Evolutionary conservation across 1,140 invertebrate species (phyloP).

Genomic region (Cepaea nemoralis): DNA sequence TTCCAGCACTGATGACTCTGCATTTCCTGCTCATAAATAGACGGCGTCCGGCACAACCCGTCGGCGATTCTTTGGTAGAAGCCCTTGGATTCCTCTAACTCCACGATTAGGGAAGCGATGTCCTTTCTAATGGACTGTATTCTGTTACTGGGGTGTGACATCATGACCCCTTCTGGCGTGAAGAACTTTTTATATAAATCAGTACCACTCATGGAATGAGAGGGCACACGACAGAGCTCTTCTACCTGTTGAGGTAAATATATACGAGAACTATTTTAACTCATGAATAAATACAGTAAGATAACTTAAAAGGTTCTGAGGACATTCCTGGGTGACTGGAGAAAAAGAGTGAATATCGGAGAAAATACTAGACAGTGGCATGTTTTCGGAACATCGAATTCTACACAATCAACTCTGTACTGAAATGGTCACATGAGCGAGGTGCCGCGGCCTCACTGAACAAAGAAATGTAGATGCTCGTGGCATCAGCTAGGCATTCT

Average conservation of each 20-base stretch:
- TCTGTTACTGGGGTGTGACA: not conserved
- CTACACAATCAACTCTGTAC: too few relatives aligned
- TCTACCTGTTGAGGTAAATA: not conserved
- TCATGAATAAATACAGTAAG: too few relatives aligned
- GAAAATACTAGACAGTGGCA: too few relatives aligned
- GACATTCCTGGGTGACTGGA: too few relatives aligned
- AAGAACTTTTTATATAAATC: not conserved
- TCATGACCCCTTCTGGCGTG: not conserved
- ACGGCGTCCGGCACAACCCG: not conserved
- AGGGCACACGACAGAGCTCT: not conserved
- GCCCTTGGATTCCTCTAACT: not conserved
- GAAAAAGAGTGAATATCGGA: too few relatives aligned
- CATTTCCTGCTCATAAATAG: not conserved
- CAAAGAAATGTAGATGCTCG: too few relatives aligned
- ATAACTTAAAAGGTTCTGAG: too few relatives aligned
- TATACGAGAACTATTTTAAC: too few relatives aligned
- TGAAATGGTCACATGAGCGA: too few relatives aligned
- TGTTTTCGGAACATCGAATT: too few relatives aligned
- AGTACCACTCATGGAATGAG: not conserved
- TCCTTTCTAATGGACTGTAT: conserved; percentile 1
- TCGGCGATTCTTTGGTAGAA: not conserved
- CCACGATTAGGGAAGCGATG: not conserved
- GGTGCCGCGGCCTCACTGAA: too few relatives aligned
- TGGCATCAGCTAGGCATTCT: too few relatives aligned
- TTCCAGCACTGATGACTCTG: conserved; percentile 4